A percentile compares a stretch with the other conserved stretches of the same genome.
phyloP scores from a whole-genome alignment of 2,113 vertebrate species.

The Burhinus oedicnemus region DNA sequence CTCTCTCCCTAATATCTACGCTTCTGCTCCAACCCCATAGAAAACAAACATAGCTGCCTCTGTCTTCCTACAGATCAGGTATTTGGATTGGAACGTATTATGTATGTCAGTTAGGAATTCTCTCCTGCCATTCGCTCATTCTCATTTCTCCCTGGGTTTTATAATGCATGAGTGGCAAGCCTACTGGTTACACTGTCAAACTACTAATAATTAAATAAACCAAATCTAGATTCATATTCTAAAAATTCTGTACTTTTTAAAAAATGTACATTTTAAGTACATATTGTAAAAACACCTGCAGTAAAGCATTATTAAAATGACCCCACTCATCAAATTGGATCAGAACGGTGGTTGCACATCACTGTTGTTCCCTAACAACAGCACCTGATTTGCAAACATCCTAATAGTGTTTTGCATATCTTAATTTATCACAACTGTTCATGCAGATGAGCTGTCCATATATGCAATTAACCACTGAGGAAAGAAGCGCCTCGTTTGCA shows the following conservation, averaged over 20 bases:
- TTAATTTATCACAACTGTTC: slow-evolving; percentile 17
- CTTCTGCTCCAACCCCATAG: background rate
- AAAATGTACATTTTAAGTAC: background rate
- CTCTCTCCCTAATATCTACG: background rate
- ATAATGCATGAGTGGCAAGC: background rate
- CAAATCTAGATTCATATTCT: background rate
- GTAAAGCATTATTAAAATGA: background rate
- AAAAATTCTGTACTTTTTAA: background rate
- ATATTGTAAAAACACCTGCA: background rate
- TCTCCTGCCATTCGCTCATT: background rate
- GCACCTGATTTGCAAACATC: slow-evolving; percentile 27
- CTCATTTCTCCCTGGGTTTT: background rate
- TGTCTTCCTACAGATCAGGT: background rate
- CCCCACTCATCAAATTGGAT: background rate
- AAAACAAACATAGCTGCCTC: background rate
- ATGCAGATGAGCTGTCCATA: slow-evolving; percentile 12
- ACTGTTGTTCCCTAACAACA: background rate
- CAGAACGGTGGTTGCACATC: background rate
- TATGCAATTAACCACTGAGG: background rate
- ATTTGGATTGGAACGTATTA: background rate
- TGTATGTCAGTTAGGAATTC: background rate
- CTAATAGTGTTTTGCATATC: background rate
- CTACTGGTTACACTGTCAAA: background rate
- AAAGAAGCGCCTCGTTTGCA: slow-evolving; percentile 28
- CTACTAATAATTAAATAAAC: background rate